These are phyloP conservation scores for Leucoraja ocellata DNA, from an alignment of 2,797 vertebrate genomes.

Conservation along the genomic window DNA sequence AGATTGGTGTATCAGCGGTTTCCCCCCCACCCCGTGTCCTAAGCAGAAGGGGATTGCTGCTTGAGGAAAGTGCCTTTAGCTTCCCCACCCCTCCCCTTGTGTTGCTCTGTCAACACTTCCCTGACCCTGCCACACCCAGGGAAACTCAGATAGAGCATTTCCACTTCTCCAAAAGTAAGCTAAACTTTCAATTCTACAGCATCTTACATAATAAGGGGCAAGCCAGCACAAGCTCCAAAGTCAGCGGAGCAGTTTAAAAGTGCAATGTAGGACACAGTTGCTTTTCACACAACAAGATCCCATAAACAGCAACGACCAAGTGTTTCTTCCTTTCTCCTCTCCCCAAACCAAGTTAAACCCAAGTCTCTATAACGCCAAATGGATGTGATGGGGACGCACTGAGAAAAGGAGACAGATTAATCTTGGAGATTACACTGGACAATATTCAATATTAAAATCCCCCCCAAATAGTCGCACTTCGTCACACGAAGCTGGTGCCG, in stretches of 20 bases:
- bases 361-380: not conserved
- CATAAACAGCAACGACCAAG: no score
- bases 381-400: not conserved
- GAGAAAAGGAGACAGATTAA: not conserved
- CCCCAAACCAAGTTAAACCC: no score
- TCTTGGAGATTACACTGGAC: not conserved
- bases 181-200: no score
- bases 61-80: not conserved
- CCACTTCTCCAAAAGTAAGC: not conserved
- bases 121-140: no score
- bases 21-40: not conserved
- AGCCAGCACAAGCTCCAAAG: no score
- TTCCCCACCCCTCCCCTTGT: not conserved
- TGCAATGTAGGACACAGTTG: no score
- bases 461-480: not conserved
- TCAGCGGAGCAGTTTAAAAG: no score
- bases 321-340: no score
- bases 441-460: not conserved
- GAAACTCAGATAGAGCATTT: not conserved
- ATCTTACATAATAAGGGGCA: no score
- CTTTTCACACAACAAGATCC: no score
- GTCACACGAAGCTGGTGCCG: not conserved
- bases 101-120: not conserved
- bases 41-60: not conserved
- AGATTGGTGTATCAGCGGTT: not conserved